Percentiles rank a stretch among this genome's conserved stretches.
Conservation (phyloP, 2,888 invertebrate species). For the Chalcosyrphus nemorum region DNA sequence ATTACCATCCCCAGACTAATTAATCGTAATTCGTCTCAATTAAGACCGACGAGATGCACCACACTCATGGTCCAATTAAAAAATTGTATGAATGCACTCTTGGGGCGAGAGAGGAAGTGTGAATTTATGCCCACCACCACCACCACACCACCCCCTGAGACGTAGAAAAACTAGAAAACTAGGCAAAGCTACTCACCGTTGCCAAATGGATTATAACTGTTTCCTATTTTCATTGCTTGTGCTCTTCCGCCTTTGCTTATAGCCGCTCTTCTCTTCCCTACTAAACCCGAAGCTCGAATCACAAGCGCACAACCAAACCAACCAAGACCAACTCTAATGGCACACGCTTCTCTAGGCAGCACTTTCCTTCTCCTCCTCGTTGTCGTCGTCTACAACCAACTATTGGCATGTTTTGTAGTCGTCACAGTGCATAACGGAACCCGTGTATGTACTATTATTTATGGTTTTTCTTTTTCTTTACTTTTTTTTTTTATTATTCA, state of each 20-base stretch:
- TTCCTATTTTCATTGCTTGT: slow-evolving; percentile 59
- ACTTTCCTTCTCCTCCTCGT: slow-evolving; percentile 41
- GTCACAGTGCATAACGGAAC: slow-evolving; percentile 69
- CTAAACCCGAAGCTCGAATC: slow-evolving; percentile 1
- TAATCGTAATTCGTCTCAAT: slow-evolving; percentile 68
- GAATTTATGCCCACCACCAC: not conserved
- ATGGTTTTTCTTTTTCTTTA: slow-evolving; percentile 39
- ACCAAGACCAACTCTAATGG: slow-evolving; percentile 3
- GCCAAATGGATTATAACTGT: slow-evolving; percentile 68
- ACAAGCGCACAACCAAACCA: slow-evolving; percentile 30
- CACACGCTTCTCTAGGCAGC: slow-evolving; percentile 34
- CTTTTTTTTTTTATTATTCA: slow-evolving; percentile 6
- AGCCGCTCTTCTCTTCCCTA: slow-evolving; percentile 3
- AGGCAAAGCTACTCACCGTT: slow-evolving; percentile 57
- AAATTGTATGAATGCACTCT: slow-evolving; percentile 27
- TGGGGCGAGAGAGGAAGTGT: not conserved
- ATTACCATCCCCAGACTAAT: slow-evolving; percentile 40
- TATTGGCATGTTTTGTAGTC: slow-evolving; percentile 68
- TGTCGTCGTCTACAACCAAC: no score
- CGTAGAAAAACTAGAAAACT: not conserved
- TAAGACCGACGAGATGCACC: slow-evolving; percentile 56
- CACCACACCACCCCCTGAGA: not conserved
- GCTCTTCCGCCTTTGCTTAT: slow-evolving; percentile 57
- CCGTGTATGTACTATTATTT: slow-evolving; percentile 66
- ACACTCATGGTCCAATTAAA: slow-evolving; percentile 4